Conservation (phyloP, 2,888 invertebrate species). For the Conomelus anceps region DNA sequence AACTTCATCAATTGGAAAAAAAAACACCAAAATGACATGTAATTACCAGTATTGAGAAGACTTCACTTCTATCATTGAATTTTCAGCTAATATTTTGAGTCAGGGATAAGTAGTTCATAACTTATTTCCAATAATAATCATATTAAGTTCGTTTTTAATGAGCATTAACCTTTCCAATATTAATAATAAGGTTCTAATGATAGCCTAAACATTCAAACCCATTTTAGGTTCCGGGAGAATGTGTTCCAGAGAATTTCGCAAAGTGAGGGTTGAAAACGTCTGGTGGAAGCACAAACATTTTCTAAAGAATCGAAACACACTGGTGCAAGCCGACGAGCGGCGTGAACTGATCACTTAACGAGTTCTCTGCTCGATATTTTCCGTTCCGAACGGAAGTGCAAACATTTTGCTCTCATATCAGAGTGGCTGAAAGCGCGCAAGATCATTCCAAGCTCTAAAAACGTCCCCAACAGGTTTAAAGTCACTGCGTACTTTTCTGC, state of each 20-base stretch:
- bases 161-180: too few relatives aligned
- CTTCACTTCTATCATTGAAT: too few relatives aligned
- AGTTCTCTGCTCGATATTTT: background rate
- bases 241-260: background rate
- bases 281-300: background rate
- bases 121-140: too few relatives aligned
- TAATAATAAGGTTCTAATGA: too few relatives aligned
- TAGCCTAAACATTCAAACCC: background rate
- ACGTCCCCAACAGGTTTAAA: background rate
- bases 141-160: too few relatives aligned
- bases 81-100: too few relatives aligned
- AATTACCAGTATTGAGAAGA: too few relatives aligned
- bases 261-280: background rate
- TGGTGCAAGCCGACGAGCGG: background rate
- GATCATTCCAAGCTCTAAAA: background rate
- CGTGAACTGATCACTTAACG: background rate
- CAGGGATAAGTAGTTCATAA: too few relatives aligned
- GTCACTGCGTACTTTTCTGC: background rate
- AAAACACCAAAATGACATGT: too few relatives aligned
- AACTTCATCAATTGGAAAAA: too few relatives aligned
- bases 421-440: background rate
- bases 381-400: background rate
- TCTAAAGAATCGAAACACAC: background rate
- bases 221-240: background rate
- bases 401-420: background rate